These are phyloP conservation scores for Colletes latitarsis DNA, from an alignment of 1,140 invertebrate genomes.

Conservation along the genomic window DNA sequence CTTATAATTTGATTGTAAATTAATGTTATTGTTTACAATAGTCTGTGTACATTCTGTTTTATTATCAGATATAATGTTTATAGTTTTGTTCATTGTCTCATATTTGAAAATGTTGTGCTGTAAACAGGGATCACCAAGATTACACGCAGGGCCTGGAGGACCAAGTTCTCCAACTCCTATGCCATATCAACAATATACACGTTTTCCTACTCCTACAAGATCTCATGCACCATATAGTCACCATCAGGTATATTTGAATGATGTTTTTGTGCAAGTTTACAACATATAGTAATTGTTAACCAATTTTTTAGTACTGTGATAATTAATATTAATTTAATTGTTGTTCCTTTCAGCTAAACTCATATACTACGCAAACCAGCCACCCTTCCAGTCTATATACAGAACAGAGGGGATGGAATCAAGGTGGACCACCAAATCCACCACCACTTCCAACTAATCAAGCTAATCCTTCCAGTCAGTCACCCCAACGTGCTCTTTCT, in stretches of 20 bases:
- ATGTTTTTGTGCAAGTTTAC: not conserved
- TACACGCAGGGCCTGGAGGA: slow-evolving; percentile 77
- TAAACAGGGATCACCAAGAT: slow-evolving; percentile 76
- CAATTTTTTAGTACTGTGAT: not conserved
- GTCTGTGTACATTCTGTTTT: not conserved
- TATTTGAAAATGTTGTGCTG: not conserved
- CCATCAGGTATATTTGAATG: slow-evolving; percentile 76
- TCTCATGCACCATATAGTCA: slow-evolving; percentile 81
- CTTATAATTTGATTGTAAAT: not conserved
- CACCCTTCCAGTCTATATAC: slow-evolving; percentile 78
- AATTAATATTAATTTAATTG: not conserved
- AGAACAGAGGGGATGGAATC: slow-evolving; percentile 79
- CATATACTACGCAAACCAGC: slow-evolving; percentile 75
- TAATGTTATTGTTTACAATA: not conserved
- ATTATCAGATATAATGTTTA: not conserved
- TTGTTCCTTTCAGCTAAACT: slow-evolving; percentile 73
- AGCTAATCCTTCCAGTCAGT: slow-evolving; percentile 78
- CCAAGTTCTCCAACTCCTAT: slow-evolving; percentile 79
- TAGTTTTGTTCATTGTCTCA: not conserved
- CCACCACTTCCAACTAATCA: slow-evolving; percentile 76
- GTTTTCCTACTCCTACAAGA: slow-evolving; percentile 78
- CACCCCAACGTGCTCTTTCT: slow-evolving; percentile 78
- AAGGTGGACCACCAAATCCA: slow-evolving; percentile 76
- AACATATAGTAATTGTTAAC: not conserved
- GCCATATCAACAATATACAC: slow-evolving; percentile 79